phyloP scores from a whole-genome alignment of 2,888 invertebrate species.

The Andrena bucephala region DNA sequence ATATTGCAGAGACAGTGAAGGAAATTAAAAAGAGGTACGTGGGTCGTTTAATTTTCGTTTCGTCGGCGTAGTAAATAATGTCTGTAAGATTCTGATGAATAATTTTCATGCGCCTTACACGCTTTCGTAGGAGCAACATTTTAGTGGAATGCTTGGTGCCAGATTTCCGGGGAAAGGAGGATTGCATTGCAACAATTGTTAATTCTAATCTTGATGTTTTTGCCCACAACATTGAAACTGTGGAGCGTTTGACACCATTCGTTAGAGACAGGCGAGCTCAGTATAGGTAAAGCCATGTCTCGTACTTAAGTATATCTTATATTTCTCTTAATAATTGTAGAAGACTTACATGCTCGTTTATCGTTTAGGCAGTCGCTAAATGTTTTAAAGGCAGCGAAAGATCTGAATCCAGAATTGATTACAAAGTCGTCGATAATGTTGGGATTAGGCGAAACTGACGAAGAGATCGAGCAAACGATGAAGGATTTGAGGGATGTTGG shows the following conservation, averaged over 20 bases:
- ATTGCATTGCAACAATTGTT: slow-evolving; percentile 91
- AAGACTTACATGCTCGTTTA: slow-evolving; percentile 9
- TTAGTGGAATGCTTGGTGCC: slow-evolving; percentile 98
- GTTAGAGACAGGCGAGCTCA: slow-evolving; percentile 97
- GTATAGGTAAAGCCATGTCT: slow-evolving; percentile 87
- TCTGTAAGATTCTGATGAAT: background rate
- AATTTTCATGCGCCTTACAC: slow-evolving; percentile 1
- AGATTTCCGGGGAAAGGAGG: slow-evolving; percentile 95
- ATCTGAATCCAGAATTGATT: slow-evolving; percentile 91
- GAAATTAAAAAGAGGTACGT: slow-evolving; percentile 81
- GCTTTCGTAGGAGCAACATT: slow-evolving; percentile 90
- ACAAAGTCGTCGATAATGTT: slow-evolving; percentile 99
- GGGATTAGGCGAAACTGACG: slow-evolving; percentile 96
- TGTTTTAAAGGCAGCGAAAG: slow-evolving; percentile 93
- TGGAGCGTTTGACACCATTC: slow-evolving; percentile 94
- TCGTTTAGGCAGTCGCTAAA: slow-evolving; percentile 91
- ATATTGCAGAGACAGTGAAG: slow-evolving; percentile 93
- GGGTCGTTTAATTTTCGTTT: too few species aligned
- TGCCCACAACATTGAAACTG: slow-evolving; percentile 99
- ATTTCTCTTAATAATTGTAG: slow-evolving; percentile 15
- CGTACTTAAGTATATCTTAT: slow-evolving; percentile 15
- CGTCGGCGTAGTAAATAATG: background rate
- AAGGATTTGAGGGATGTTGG: slow-evolving; percentile 92
- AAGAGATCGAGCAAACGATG: slow-evolving; percentile 94
- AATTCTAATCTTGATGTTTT: slow-evolving; percentile 96